Percentiles rank a stretch among this genome's conserved stretches.
These are phyloP conservation scores for Haliclystus octoradiatus DNA, from an alignment of 30 jellyfish, hydroid and myxozoan genomes.

Conservation along the genomic window DNA sequence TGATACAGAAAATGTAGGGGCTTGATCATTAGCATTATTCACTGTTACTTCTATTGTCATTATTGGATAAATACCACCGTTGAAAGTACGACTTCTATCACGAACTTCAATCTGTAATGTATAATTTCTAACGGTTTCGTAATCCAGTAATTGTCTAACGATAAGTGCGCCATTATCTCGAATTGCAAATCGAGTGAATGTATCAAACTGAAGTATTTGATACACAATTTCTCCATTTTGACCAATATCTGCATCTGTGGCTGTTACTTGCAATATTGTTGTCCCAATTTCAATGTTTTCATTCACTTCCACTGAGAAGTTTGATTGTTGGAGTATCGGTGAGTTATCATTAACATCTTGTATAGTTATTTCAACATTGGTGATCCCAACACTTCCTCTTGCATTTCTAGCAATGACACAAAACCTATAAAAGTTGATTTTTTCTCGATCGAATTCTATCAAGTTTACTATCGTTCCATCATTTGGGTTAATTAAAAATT, in stretches of 20 bases:
- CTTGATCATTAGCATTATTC: neutral
- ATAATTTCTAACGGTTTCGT: neutral
- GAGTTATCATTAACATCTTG: neutral
- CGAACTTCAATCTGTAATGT: neutral
- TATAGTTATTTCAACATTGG: neutral
- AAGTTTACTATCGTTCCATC: neutral
- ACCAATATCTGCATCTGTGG: neutral
- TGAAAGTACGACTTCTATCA: neutral
- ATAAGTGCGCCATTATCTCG: neutral
- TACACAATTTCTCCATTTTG: neutral
- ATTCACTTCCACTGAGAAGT: neutral
- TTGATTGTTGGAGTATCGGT: neutral
- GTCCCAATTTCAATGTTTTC: neutral
- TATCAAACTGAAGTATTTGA: too few relatives aligned
- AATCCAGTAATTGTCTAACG: neutral
- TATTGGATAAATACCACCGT: neutral
- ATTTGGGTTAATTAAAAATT: neutral
- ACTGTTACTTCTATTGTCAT: neutral
- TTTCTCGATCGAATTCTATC: neutral
- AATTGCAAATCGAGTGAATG: neutral
- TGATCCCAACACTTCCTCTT: neutral
- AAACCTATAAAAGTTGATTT: neutral
- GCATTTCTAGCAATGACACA: neutral
- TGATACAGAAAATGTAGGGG: neutral
- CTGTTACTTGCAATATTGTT: neutral